A percentile compares a stretch with the other conserved stretches of the same genome.
These are phyloP conservation scores for Enteromius anoplus DNA, from an alignment of 2,797 vertebrate genomes.

Conservation along the genomic window DNA sequence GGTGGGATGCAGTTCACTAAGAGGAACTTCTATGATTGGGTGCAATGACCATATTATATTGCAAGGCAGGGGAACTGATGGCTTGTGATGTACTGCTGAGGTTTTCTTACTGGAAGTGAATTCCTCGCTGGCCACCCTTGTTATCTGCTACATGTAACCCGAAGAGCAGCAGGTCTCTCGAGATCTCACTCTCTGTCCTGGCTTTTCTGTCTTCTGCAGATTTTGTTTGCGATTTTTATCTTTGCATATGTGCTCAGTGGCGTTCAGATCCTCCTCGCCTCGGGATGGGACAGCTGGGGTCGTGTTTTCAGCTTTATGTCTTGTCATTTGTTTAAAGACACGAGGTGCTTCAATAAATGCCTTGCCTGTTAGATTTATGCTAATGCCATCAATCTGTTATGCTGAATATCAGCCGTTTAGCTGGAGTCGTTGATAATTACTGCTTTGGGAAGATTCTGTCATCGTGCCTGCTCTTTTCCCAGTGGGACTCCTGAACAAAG, in stretches of 20 bases:
- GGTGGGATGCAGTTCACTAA: slow-evolving; percentile 33
- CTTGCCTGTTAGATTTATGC: slow-evolving; percentile 26
- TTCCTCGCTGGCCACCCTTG: slow-evolving; percentile 72
- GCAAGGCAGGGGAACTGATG: slow-evolving; percentile 70
- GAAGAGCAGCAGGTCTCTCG: slow-evolving; percentile 72
- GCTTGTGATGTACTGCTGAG: slow-evolving; percentile 71
- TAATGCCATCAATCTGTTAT: slow-evolving; percentile 46
- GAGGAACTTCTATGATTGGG: slow-evolving; percentile 62
- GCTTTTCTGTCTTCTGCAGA: slow-evolving; percentile 55
- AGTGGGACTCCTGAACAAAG: slow-evolving; percentile 29
- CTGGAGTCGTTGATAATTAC: slow-evolving; percentile 39
- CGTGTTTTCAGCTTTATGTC: background rate
- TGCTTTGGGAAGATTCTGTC: slow-evolving; percentile 45
- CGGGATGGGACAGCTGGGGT: background rate
- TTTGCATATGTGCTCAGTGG: background rate
- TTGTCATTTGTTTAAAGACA: slow-evolving; percentile 9
- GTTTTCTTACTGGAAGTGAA: slow-evolving; percentile 79
- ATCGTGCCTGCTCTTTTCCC: slow-evolving; percentile 33
- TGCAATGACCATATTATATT: slow-evolving; percentile 69
- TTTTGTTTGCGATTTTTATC: slow-evolving; percentile 43
- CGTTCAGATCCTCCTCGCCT: background rate
- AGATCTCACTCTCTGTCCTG: slow-evolving; percentile 72
- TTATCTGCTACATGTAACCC: slow-evolving; percentile 70
- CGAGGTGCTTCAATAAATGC: slow-evolving; percentile 8
- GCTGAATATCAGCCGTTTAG: slow-evolving; percentile 27